These are phyloP conservation scores for Acleris cristana DNA, from an alignment of 2,888 invertebrate species.

Conservation along the genomic window DNA sequence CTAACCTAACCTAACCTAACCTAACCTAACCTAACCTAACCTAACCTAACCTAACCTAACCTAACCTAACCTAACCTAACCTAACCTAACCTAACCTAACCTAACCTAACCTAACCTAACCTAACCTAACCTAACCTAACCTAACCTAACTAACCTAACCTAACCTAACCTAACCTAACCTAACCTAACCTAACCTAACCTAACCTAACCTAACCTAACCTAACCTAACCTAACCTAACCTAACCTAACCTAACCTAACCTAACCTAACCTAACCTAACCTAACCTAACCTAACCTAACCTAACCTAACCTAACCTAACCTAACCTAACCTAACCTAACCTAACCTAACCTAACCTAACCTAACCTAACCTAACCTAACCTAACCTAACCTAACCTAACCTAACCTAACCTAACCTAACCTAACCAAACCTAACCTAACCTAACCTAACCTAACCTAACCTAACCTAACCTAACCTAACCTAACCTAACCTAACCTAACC, in stretches of 20 bases:
- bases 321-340: slow-evolving; percentile 5
- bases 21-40: slow-evolving; percentile 5
- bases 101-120: slow-evolving; percentile 5
- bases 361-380: slow-evolving; percentile 5
- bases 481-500: slow-evolving; percentile 12
- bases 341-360: slow-evolving; percentile 5
- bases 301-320: slow-evolving; percentile 5
- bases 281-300: slow-evolving; percentile 5
- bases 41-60: slow-evolving; percentile 5
- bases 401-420: slow-evolving; percentile 5
- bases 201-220: slow-evolving; percentile 5
- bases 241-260: slow-evolving; percentile 5
- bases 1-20: slow-evolving; percentile 5
- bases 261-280: slow-evolving; percentile 5
- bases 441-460: slow-evolving; percentile 5
- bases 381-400: slow-evolving; percentile 5
- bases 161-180: slow-evolving; percentile 5
- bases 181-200: slow-evolving; percentile 5
- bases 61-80: slow-evolving; percentile 5
- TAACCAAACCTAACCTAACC: slow-evolving; percentile 4
- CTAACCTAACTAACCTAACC: slow-evolving; percentile 5
- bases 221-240: slow-evolving; percentile 5
- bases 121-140: slow-evolving; percentile 5
- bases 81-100: slow-evolving; percentile 5
- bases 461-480: slow-evolving; percentile 7